Conservation (phyloP, 1,140 invertebrate genomes). For the Centruroides vittatus region DNA sequence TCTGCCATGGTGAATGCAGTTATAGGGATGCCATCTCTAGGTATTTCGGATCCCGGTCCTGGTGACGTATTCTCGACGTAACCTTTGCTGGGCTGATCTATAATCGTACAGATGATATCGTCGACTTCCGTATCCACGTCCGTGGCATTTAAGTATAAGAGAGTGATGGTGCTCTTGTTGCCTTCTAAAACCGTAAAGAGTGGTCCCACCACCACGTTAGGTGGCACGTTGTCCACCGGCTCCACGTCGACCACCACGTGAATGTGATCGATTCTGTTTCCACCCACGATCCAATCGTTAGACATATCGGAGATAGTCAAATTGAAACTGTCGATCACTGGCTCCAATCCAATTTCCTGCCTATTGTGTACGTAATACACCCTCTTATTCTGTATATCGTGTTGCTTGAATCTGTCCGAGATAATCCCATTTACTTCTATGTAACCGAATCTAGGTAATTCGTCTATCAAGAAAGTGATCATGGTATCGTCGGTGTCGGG, state of each 20-base stretch:
- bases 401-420: slow-evolving; percentile 26
- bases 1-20: slow-evolving; percentile 27
- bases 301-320: slow-evolving; percentile 26
- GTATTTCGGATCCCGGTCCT: slow-evolving; percentile 26
- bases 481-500: slow-evolving; percentile 25
- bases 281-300: slow-evolving; percentile 23
- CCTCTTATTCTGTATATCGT: slow-evolving; percentile 22
- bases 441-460: slow-evolving; percentile 23
- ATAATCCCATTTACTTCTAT: slow-evolving; percentile 21
- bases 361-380: slow-evolving; percentile 28
- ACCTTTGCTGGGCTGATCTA: slow-evolving; percentile 27
- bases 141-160: slow-evolving; percentile 24
- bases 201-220: slow-evolving; percentile 17
- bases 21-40: slow-evolving; percentile 25
- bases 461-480: slow-evolving; percentile 25
- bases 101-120: slow-evolving; percentile 28
- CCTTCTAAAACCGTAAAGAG: slow-evolving; percentile 28
- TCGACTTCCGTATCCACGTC: slow-evolving; percentile 29
- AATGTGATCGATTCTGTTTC: slow-evolving; percentile 23
- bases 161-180: slow-evolving; percentile 23
- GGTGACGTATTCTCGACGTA: slow-evolving; percentile 30
- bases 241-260: slow-evolving; percentile 26
- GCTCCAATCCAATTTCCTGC: slow-evolving; percentile 25
- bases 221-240: slow-evolving; percentile 28
- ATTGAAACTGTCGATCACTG: slow-evolving; percentile 26